Conservation (phyloP, 2,797 vertebrate species). For the Gila robusta region DNA sequence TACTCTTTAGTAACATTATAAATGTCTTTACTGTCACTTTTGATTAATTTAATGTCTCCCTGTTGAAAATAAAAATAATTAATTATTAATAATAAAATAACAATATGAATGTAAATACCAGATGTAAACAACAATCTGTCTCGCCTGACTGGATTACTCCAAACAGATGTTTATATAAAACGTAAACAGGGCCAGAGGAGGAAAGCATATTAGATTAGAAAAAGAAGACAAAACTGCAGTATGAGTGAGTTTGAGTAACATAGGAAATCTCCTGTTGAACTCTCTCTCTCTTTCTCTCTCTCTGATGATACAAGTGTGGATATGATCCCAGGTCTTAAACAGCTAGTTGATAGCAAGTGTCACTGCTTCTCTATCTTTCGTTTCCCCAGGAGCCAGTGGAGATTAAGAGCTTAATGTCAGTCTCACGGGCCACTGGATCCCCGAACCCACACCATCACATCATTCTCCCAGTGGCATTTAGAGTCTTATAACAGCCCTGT, state of each 20-base stretch:
- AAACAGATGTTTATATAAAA: neutral
- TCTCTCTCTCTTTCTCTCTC: slow-evolving; percentile 1
- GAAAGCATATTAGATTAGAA: slow-evolving; percentile 19
- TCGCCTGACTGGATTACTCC: neutral
- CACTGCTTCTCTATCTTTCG: slow-evolving; percentile 40
- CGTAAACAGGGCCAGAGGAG: neutral
- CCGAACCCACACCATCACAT: slow-evolving; percentile 38
- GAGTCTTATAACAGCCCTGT: neutral
- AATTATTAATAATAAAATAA: neutral
- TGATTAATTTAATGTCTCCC: neutral
- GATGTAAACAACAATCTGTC: neutral
- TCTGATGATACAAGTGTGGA: slow-evolving; percentile 14
- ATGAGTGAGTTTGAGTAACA: neutral
- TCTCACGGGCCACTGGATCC: slow-evolving; percentile 36
- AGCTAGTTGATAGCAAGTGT: slow-evolving; percentile 25
- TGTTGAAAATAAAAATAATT: neutral
- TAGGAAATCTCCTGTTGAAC: neutral
- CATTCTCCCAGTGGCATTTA: slow-evolving; percentile 19
- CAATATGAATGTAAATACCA: neutral
- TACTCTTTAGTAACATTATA: neutral
- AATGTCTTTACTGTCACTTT: neutral
- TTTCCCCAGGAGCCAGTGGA: slow-evolving; percentile 41
- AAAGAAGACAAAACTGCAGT: slow-evolving; percentile 17
- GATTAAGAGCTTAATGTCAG: slow-evolving; percentile 54
- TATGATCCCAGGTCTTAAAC: slow-evolving; percentile 37